Conservation (phyloP, 2,113 vertebrate genomes). For the Xiphorhynchus elegans region DNA sequence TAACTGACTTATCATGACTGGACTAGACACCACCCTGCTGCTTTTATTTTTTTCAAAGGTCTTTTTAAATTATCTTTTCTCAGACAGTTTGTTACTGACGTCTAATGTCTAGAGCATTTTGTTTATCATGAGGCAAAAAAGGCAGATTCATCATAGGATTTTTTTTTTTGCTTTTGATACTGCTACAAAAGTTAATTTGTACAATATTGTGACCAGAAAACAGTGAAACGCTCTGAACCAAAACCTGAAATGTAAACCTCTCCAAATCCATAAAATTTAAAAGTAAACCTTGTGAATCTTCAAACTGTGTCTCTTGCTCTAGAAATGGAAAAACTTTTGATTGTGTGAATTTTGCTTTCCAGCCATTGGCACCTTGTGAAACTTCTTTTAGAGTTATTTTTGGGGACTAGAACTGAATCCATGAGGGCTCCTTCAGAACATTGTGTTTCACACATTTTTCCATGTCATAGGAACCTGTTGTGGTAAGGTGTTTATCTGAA, state of each 20-base stretch:
- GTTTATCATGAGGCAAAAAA: slow-evolving; percentile 33
- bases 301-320: not conserved
- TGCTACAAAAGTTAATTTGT: not conserved
- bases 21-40: slow-evolving; percentile 16
- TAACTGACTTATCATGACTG: slow-evolving; percentile 23
- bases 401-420: not conserved
- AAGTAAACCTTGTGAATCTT: not conserved
- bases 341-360: not conserved
- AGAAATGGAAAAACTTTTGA: not conserved
- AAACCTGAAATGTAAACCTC: not conserved
- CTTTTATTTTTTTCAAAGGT: slow-evolving; percentile 3
- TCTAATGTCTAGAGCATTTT: slow-evolving; percentile 5
- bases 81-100: slow-evolving; percentile 53
- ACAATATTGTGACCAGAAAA: not conserved
- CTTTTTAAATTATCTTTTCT: slow-evolving; percentile 62
- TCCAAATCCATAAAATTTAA: not conserved
- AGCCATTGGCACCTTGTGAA: not conserved
- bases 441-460: not conserved
- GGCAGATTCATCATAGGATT: slow-evolving; percentile 31
- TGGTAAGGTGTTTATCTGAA: not conserved
- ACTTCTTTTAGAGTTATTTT: not conserved
- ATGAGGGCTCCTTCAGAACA: not conserved
- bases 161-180: not conserved
- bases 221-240: not conserved
- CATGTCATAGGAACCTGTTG: not conserved